A percentile compares a stretch with the other conserved stretches of the same genome.
These are phyloP conservation scores for Scaptomyza parva DNA, from an alignment of 2,888 invertebrate species.

Conservation along the genomic window DNA sequence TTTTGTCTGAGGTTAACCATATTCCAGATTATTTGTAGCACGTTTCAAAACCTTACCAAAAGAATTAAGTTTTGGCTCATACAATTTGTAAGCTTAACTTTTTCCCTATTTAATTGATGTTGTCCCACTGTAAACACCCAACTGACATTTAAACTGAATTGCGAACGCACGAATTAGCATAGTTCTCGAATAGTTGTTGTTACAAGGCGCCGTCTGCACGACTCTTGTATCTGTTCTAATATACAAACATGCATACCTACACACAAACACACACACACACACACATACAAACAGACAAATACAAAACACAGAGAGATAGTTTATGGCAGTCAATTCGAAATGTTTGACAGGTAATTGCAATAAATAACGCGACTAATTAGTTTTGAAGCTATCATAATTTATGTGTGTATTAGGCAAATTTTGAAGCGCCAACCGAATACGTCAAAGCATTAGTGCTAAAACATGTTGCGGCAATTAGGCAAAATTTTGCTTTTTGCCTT, in stretches of 20 bases:
- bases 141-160: constrained; percentile 56
- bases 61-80: too few species aligned
- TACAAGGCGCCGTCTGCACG: constrained; percentile 54
- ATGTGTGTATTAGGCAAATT: constrained; percentile 64
- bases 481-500: constrained; percentile 5
- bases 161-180: constrained; percentile 68
- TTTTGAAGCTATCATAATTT: constrained; percentile 61
- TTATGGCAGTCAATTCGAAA: constrained; percentile 38
- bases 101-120: constrained; percentile 8
- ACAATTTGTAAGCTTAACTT: neutral
- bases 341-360: constrained; percentile 72
- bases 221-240: constrained; percentile 46
- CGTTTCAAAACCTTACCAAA: too few species aligned
- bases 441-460: constrained; percentile 41
- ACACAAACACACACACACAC: neutral
- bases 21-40: too few species aligned
- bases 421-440: constrained; percentile 26
- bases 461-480: constrained; percentile 31
- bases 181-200: constrained; percentile 60
- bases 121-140: constrained; percentile 53
- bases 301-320: constrained; percentile 9
- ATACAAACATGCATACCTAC: neutral
- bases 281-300: too few species aligned
- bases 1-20: too few species aligned
- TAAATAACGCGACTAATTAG: constrained; percentile 73